Conservation (phyloP, 1,140 invertebrate genomes). For the Meteorus sp. region DNA sequence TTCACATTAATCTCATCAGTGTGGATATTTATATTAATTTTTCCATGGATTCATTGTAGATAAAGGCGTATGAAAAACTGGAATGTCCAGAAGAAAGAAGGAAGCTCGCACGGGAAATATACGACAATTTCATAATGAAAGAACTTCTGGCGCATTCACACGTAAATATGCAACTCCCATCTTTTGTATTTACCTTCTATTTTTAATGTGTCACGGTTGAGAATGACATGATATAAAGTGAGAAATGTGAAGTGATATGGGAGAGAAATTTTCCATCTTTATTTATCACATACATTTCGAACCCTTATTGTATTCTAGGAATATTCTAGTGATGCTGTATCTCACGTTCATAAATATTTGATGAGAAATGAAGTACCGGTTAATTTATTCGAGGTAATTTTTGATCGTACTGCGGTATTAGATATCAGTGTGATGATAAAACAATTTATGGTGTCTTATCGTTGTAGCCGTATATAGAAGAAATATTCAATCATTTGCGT, state of each 20-base stretch:
- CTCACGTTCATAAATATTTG: conserved; percentile 96
- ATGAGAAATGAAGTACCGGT: conserved; percentile 96
- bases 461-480: conserved; percentile 94
- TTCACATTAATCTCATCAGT: conserved; percentile 1
- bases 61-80: conserved; percentile 97
- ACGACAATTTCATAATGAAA: conserved; percentile 99
- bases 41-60: conserved; percentile 66
- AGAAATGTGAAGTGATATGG: background rate
- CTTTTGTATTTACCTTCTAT: conserved; percentile 1
- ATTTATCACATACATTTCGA: background rate
- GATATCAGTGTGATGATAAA: background rate
- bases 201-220: background rate
- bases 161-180: conserved; percentile 67
- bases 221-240: background rate
- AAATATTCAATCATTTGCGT: conserved; percentile 96
- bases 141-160: conserved; percentile 97
- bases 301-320: conserved; percentile 72
- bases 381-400: conserved; percentile 93
- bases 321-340: conserved; percentile 94
- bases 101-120: conserved; percentile 94
- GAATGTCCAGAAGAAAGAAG: conserved; percentile 95
- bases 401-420: background rate
- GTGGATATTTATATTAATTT: conserved; percentile 3
- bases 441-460: conserved; percentile 10
- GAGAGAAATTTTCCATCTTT: background rate